phyloP scores from a whole-genome alignment of 1,140 invertebrate genomes.

The Brachionus angularis region DNA sequence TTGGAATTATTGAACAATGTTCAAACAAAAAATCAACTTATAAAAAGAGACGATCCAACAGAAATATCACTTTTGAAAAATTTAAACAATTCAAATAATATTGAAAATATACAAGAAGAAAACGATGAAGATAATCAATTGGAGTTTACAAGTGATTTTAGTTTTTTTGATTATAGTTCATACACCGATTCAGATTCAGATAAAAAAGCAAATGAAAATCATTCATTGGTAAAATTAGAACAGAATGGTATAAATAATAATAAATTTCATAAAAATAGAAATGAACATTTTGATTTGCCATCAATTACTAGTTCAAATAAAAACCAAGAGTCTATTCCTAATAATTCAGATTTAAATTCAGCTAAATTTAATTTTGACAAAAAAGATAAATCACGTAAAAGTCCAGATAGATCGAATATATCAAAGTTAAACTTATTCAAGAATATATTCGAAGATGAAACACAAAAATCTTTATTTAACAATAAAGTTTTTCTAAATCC shows the following conservation, averaged over 20 bases:
- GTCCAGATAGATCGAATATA: conserved; percentile 19
- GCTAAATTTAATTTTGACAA: background rate
- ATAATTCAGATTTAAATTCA: too few species aligned
- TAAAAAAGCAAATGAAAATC: background rate
- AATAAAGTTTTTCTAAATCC: background rate
- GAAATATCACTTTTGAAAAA: background rate
- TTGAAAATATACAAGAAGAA: background rate
- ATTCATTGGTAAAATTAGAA: background rate
- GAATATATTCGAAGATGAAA: conserved; percentile 28
- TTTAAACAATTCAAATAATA: background rate
- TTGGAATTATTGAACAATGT: too few species aligned
- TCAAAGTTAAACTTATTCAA: conserved; percentile 13
- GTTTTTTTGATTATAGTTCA: background rate
- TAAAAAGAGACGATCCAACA: background rate
- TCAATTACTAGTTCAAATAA: background rate
- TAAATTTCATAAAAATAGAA: background rate
- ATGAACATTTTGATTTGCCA: background rate
- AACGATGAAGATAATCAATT: background rate
- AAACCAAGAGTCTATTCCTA: background rate
- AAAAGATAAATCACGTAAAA: conserved; percentile 4
- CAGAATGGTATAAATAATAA: background rate
- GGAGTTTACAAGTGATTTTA: conserved; percentile 2
- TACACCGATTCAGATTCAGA: background rate
- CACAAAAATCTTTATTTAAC: background rate
- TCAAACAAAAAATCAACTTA: too few species aligned